These are phyloP conservation scores for Gymnothorax reevesii DNA, from an alignment of 2,797 vertebrate genomes.

Conservation along the genomic window DNA sequence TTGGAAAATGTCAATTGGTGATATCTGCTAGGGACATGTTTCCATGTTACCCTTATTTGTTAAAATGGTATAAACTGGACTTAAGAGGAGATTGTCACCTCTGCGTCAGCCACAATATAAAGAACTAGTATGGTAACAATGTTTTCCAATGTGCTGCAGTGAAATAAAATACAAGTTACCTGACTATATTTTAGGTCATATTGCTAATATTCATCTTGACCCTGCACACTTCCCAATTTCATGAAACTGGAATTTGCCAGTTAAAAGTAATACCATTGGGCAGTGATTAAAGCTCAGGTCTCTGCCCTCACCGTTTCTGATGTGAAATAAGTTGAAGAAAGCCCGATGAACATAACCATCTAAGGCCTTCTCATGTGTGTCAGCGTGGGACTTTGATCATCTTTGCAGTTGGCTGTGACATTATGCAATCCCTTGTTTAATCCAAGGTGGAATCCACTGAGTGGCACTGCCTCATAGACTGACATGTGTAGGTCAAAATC, in stretches of 20 bases:
- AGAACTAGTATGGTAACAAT: neutral
- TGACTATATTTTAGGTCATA: neutral
- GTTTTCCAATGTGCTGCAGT: neutral
- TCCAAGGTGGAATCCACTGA: conserved; percentile 3
- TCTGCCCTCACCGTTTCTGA: conserved; percentile 30
- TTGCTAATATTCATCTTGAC: neutral
- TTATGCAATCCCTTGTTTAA: neutral
- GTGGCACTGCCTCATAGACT: conserved; percentile 5
- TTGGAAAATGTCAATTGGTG: neutral
- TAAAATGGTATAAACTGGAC: neutral
- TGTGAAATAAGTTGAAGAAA: conserved; percentile 12
- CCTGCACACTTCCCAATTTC: neutral
- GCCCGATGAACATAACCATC: conserved; percentile 7
- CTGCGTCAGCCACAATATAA: neutral
- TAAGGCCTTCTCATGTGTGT: neutral
- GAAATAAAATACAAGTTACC: conserved; percentile 8
- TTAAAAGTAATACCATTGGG: conserved; percentile 8
- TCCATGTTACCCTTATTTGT: neutral
- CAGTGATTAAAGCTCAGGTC: conserved; percentile 12
- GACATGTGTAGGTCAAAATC: conserved; percentile 3
- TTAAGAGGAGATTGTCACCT: neutral
- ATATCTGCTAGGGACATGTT: neutral
- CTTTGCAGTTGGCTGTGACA: neutral
- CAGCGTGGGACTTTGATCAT: conserved; percentile 9
- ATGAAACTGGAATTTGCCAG: conserved; percentile 12